phyloP scores from a whole-genome alignment of 2,797 vertebrate genomes.

The Ctenopoma multispine region DNA sequence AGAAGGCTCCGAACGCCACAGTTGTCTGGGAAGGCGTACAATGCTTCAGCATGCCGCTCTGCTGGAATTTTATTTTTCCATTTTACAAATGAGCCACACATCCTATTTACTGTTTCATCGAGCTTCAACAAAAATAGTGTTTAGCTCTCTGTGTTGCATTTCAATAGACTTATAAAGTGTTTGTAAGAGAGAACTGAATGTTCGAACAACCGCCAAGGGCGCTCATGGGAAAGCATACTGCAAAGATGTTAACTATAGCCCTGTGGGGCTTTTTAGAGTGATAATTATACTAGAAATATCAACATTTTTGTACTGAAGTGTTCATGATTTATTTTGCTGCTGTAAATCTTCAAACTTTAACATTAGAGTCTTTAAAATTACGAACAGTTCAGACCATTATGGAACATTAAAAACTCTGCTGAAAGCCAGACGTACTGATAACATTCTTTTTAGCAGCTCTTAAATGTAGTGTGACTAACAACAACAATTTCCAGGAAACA shows the following conservation, averaged over 20 bases:
- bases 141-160: conserved; percentile 34
- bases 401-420: conserved; percentile 4
- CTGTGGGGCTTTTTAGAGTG: not conserved
- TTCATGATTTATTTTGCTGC: not conserved
- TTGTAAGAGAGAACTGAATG: not conserved
- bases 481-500: not conserved
- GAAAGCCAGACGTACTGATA: not conserved
- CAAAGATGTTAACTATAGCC: not conserved
- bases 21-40: conserved; percentile 53
- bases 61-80: conserved; percentile 63
- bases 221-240: not conserved
- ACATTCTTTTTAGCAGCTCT: conserved; percentile 2
- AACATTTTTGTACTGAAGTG: not conserved
- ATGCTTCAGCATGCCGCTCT: conserved; percentile 21
- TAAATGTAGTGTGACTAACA: conserved; percentile 11
- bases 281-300: not conserved
- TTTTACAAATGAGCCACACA: conserved; percentile 57
- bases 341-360: not conserved
- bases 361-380: not conserved
- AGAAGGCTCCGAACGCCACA: conserved; percentile 40
- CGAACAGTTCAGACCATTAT: not conserved
- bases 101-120: conserved; percentile 55
- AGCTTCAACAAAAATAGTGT: conserved; percentile 36
- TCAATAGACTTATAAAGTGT: conserved; percentile 29
- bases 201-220: conserved; percentile 5